Evolutionary conservation across 2,797 vertebrate species (phyloP).

Genomic region (Lacerta bilineata): DNA sequence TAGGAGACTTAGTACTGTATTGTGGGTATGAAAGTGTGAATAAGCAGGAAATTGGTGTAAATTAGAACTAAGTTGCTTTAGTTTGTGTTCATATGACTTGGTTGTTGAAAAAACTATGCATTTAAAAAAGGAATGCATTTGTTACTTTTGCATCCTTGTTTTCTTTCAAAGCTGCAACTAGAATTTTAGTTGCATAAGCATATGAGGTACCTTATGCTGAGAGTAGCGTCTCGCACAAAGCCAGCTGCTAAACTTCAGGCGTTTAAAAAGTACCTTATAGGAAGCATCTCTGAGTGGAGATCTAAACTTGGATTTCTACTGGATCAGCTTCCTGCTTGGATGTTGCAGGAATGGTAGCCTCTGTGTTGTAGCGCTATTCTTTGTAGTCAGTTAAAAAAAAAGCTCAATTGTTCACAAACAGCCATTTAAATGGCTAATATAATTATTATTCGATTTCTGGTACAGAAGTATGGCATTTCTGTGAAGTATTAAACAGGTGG

Average conservation of each 20-base stretch:
- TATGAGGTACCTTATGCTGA: neutral
- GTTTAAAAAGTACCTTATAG: neutral
- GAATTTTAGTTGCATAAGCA: neutral
- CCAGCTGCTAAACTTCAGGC: neutral
- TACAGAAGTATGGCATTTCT: neutral
- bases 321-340: neutral
- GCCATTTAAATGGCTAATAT: neutral
- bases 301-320: neutral
- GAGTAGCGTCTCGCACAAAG: neutral
- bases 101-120: neutral
- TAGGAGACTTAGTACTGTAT: conserved; percentile 21
- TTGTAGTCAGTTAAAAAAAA: neutral
- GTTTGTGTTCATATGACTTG: neutral
- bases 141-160: neutral
- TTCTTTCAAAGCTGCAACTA: neutral
- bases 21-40: conserved; percentile 3
- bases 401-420: neutral
- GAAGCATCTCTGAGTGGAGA: neutral
- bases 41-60: neutral
- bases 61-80: neutral
- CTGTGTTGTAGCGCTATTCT: neutral
- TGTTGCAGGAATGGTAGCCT: conserved; percentile 41
- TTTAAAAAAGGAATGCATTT: neutral
- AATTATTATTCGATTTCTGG: neutral
- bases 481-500: neutral